These are phyloP conservation scores for Garrulus glandarius DNA, from an alignment of 2,797 vertebrate genomes.

Conservation along the genomic window DNA sequence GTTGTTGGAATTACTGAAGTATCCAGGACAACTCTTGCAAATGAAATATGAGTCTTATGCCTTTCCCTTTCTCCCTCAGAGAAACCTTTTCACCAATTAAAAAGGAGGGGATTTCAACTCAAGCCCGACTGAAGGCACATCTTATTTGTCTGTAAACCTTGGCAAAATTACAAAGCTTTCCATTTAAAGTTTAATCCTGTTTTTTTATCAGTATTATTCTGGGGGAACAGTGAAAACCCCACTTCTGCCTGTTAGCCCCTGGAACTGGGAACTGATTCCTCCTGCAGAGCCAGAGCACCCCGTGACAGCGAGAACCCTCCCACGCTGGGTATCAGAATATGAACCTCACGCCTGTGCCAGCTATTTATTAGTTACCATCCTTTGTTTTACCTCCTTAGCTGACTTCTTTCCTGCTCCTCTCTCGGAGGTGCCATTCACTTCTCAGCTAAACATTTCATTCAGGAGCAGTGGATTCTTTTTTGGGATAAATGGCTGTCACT, in stretches of 20 bases:
- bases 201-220: neutral
- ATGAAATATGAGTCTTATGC: neutral
- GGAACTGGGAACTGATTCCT: neutral
- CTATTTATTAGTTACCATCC: neutral
- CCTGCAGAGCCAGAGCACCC: neutral
- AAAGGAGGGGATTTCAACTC: neutral
- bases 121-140: neutral
- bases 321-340: neutral
- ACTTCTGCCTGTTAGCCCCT: neutral
- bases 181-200: neutral
- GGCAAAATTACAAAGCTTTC: neutral
- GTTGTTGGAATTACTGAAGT: neutral
- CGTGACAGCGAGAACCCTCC: neutral
- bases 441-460: neutral
- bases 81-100: neutral
- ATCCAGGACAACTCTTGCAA: neutral
- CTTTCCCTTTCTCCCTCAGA: neutral
- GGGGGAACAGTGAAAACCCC: neutral
- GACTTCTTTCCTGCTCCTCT: neutral
- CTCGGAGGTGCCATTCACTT: constrained; percentile 1
- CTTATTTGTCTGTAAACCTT: neutral
- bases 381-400: neutral
- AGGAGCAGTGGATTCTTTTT: neutral
- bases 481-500: neutral
- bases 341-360: neutral